These are phyloP conservation scores for Herpetotheres cachinnans DNA, from an alignment of 2,113 vertebrate species.

Conservation along the genomic window DNA sequence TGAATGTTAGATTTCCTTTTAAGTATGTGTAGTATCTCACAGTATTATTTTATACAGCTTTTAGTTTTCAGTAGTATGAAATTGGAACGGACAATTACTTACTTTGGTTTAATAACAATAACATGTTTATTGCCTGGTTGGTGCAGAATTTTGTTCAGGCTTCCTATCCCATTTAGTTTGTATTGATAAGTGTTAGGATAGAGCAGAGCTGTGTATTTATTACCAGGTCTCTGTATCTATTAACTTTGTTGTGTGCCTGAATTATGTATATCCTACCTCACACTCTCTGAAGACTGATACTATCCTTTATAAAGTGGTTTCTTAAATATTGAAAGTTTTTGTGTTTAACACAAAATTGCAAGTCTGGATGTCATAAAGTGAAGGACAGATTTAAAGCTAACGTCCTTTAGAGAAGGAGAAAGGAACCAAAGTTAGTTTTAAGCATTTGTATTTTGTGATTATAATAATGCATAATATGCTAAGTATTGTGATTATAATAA, in stretches of 20 bases:
- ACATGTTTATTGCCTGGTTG: neutral
- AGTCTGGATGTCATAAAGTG: neutral
- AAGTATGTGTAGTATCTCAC: neutral
- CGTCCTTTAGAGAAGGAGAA: neutral
- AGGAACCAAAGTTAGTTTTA: neutral
- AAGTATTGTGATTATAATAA: constrained; percentile 19
- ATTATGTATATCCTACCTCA: neutral
- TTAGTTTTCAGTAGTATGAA: neutral
- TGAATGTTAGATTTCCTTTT: neutral
- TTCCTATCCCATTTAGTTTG: neutral
- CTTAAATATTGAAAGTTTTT: neutral
- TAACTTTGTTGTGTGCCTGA: neutral
- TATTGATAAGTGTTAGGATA: neutral
- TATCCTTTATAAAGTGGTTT: neutral
- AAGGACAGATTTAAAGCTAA: neutral
- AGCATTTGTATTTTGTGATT: neutral
- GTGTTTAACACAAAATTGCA: neutral
- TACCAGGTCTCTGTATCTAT: neutral
- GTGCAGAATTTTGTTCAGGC: neutral
- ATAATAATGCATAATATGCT: neutral
- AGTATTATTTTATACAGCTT: neutral
- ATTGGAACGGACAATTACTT: neutral
- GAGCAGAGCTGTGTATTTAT: neutral
- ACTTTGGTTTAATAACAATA: neutral
- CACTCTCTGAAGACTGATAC: neutral